Conservation (phyloP, 2,888 invertebrate species). For the Criorhina ranunculi region DNA sequence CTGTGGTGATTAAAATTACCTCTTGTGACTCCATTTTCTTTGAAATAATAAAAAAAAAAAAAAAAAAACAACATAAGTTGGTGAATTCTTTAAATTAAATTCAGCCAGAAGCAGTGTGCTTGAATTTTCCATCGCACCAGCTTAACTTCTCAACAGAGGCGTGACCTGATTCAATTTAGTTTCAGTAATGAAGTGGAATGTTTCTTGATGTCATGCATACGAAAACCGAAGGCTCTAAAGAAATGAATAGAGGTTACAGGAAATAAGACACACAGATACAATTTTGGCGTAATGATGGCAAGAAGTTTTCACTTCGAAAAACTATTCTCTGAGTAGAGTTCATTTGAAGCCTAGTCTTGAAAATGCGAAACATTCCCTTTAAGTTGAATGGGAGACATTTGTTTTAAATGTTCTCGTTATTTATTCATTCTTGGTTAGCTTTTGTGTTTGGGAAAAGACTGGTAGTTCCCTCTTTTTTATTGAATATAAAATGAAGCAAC, state of each 20-base stretch:
- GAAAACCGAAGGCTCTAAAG: neutral
- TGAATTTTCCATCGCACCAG: neutral
- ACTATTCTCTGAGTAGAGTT: neutral
- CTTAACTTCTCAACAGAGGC: neutral
- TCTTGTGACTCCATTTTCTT: slow-evolving; percentile 3
- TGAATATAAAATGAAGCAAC: neutral
- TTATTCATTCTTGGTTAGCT: slow-evolving; percentile 17
- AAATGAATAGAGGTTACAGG: slow-evolving; percentile 27
- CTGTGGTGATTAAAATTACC: slow-evolving; percentile 38
- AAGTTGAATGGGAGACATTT: neutral
- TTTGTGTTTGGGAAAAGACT: slow-evolving; percentile 11
- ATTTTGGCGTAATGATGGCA: slow-evolving; percentile 1
- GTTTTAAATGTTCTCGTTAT: slow-evolving; percentile 21
- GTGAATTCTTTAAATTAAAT: slow-evolving; percentile 15
- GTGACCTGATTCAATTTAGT: slow-evolving; percentile 18
- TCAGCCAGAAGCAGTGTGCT: neutral
- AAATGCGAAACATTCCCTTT: neutral
- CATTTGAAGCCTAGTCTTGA: neutral
- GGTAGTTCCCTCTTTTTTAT: neutral
- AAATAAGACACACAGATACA: slow-evolving; percentile 26
- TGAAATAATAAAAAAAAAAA: neutral
- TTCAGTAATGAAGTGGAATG: slow-evolving; percentile 9
- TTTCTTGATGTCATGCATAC: slow-evolving; percentile 22
- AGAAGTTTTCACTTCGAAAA: neutral
- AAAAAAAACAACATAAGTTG: slow-evolving; percentile 1